Evolutionary conservation across 2,113 vertebrate genomes (phyloP), one percentile per base, ranked within the genome.

Genomic region (Apodemus speciosus): DNA sequence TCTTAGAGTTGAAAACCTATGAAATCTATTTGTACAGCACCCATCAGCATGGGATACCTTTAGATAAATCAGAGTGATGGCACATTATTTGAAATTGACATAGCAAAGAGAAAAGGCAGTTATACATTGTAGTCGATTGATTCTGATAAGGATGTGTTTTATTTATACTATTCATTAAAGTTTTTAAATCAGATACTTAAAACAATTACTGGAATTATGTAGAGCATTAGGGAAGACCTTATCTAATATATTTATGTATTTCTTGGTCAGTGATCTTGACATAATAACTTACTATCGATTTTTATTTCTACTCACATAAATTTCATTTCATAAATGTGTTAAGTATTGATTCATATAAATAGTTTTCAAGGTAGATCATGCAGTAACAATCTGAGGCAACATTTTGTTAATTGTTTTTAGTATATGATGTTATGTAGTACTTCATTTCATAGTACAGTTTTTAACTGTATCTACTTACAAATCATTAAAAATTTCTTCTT

Each of bases 311-410:
- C 18, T 73, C 62, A 94, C 46, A 83, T 94, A 91, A 89, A 83
- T 93, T 97, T 64, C 92, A 84, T 93, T 95, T 92, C 71, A 95
- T 94, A 92, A 94, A 91, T 75, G 25, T 91, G 77, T 83, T 92
- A 96, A 84, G n/a, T 91, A 94, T 93, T 92, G 91, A 91, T 94
- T 92, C 77, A 35, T 2, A 79, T 62, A 83, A 89, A 49, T 38
- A 91, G 32, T 72, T 95, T 96, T 87, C 56, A 91, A 92, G 75
- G 83, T 77, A 92, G 5, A 92, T 21, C 43, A 92, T 66, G 85
- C 56, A 87, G 35, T 85, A 89, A 11, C 3, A 91, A 89, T 91
- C 11, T 92, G 43, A 86, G 60, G 86, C 14, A 90, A 93, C 85
- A 40, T n/a, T 80, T 30, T 62, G 64, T 88, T 71, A 81, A 85